Base-by-base conservation (phyloP, 2,888 invertebrate genomes). In the Plebejus melissa region DNA sequence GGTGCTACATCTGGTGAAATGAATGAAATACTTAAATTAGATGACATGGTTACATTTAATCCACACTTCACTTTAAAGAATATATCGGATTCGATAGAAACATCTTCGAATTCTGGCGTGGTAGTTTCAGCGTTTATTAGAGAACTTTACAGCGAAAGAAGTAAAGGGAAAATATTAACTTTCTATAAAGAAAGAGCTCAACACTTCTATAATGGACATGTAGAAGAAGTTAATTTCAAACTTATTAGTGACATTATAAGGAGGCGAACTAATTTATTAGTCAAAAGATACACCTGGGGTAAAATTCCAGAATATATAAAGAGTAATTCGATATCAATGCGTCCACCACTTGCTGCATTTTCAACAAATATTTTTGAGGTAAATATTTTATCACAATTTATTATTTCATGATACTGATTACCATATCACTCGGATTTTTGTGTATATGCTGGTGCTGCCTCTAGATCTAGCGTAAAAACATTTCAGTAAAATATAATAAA, bases 1-100 rank as follows among this genome's bases (percentile, higher is more conserved):
- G 98, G 98, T 1, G 95, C 97, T 2, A 98, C 98, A 0, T 98
- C 98, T 0, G 97, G 97, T 0, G 97, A 98, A 94, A 97, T 98
- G 96, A 98, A 98, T 84, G 97, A 97, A 83, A 95, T 98, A 13
- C 90, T 98, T 0, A 95, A 96, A 81, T 90, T 98, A 22, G 98
- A 98, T 84, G 97, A 98, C 79, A 97, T 98, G 95, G 96, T 97
- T 0, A 97, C 97, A 0, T 98, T 98, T 83, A 98, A 98, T 87
- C 98, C 98, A 0, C 98, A 98, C 85, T 94, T 97, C 81, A 96
- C 97, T 0, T 95, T 98, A 81, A 97, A 97, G 85, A 98, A 98
- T 84, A 96, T 98, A 32, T 97, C 97, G 0, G 97, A 97, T 82
- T 96, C 97, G 0, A 96, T 97, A 50, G 95, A 96, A 79, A 91